phyloP scores from a whole-genome alignment of 37 sponge, comb jelly and placozoan genomes.

The Cliona cf. orientalis region DNA sequence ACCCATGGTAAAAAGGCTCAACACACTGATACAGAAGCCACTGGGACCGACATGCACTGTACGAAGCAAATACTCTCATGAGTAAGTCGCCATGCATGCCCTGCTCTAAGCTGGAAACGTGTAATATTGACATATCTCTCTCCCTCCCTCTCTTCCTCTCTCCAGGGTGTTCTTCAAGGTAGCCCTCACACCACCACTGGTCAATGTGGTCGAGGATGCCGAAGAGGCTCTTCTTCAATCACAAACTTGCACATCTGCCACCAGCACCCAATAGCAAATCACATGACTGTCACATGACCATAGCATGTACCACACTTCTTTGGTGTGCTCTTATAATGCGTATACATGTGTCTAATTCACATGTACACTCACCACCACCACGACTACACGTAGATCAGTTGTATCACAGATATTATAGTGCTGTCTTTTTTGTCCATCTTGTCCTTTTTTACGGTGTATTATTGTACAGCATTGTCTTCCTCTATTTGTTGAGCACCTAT shows the following conservation, averaged over 20 bases:
- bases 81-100: conserved; percentile 50
- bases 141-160: background rate
- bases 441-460: too few species aligned
- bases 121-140: background rate
- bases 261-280: background rate
- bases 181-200: conserved; percentile 60
- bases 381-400: too few species aligned
- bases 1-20: conserved; percentile 74
- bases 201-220: conserved; percentile 54
- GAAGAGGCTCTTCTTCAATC: conserved; percentile 14
- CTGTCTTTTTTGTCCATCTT: too few species aligned
- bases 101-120: too few species aligned
- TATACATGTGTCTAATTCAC: conserved; percentile 1
- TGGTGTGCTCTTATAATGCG: too few species aligned
- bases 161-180: conserved; percentile 80
- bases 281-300: background rate
- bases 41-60: conserved; percentile 66
- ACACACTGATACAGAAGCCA: conserved; percentile 67
- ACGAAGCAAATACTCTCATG: conserved; percentile 93
- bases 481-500: too few species aligned
- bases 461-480: too few species aligned
- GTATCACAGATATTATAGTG: too few species aligned
- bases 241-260: background rate
- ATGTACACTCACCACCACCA: background rate
- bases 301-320: too few species aligned